phyloP scores from a whole-genome alignment of 1,140 invertebrate species.

The Agrypnia vestita region DNA sequence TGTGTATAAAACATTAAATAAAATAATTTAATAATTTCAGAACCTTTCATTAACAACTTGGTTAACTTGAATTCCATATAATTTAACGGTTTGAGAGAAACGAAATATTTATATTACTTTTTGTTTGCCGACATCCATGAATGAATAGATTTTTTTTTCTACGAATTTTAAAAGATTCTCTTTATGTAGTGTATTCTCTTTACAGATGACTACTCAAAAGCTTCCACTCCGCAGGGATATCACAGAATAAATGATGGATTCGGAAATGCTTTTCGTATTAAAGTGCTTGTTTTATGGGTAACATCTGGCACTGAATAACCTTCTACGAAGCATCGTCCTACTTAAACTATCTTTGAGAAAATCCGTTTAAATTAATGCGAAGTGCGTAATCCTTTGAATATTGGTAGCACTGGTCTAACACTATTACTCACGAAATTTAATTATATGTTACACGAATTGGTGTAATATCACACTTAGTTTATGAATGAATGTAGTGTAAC shows the following conservation, averaged over 20 bases:
- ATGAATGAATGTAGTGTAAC: too few species aligned
- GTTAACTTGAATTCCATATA: not conserved
- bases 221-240: not conserved
- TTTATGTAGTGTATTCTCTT: not conserved
- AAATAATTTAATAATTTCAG: slow-evolving; percentile 34
- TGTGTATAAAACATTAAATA: slow-evolving; percentile 15
- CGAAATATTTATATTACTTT: too few species aligned
- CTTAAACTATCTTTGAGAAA: not conserved
- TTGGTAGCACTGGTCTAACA: too few species aligned
- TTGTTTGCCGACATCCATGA: too few species aligned
- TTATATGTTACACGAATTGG: too few species aligned
- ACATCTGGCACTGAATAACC: slow-evolving; percentile 10
- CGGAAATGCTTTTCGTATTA: not conserved
- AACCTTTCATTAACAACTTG: slow-evolving; percentile 12
- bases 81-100: too few species aligned
- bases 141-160: too few species aligned
- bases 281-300: slow-evolving; percentile 16
- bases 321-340: not conserved
- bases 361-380: not conserved
- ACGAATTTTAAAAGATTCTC: not conserved
- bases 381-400: not conserved
- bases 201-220: not conserved
- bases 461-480: too few species aligned
- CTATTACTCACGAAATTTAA: too few species aligned
- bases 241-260: slow-evolving; percentile 17